Base-by-base conservation (phyloP, 2,888 invertebrate genomes). In the Nowickia ferox region DNA sequence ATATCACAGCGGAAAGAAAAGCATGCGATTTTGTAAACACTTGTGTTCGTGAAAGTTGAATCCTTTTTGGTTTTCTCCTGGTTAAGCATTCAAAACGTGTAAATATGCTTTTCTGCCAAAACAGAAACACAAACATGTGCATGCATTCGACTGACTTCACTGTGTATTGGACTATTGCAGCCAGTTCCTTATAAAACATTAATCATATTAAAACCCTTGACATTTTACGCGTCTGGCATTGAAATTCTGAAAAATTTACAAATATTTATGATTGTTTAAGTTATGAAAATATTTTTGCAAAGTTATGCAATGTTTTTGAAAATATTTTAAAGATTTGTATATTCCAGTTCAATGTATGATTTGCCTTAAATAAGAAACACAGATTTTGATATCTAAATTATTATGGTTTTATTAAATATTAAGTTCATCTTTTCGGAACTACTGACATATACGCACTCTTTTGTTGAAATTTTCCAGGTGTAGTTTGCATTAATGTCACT, bases 181-280 rank as follows among this genome's bases (percentile, higher is more conserved):
- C 53, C 74, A 82, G 72, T 59, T 59, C 79, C 76, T 59, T 82
- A 71, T 38, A 72, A 76, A 61, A 65, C 87, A 87, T 87, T 87
- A 87, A 87, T 87, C 87, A 84, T 87, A 65, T 83, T 83, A 83
- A 87, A 63, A 83, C 79, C 87, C 84, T 83, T 77, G 79, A 84
- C 79, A 80, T 80, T 81, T 75, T 66, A 63, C 81, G 84, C 81
- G 83, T 79, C 78, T 84, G 69, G 57, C 71, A 69, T 71, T 59
- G 59, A 72, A 74, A 71, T 55, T 57, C 22, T 48, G 17, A 46
- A 66, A 80, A 30, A 6, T 6, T 0, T 30, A 80, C 22, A 66
- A 46, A 55, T 17, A 42, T 42, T 48, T 66, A 30, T 30, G 30
- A 30, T 6, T 57, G 44, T 59, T 55, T 55, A 55, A 66, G 63